These are phyloP conservation scores for Hyposoter dolosus DNA, from an alignment of 2,888 invertebrate genomes.

Conservation along the genomic window DNA sequence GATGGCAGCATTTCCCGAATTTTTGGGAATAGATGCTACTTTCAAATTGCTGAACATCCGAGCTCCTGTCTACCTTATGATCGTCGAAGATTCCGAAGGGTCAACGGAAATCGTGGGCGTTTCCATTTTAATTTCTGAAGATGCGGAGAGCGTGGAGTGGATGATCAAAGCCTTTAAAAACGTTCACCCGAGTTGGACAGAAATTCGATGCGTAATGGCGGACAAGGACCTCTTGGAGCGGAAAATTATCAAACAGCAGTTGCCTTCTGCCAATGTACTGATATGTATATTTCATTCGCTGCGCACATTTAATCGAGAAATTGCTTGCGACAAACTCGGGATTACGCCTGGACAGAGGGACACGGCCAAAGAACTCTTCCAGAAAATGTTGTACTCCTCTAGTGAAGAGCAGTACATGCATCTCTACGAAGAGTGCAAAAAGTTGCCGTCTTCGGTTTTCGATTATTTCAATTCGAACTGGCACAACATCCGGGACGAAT, in stretches of 20 bases:
- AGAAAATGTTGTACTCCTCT: constrained; percentile 52
- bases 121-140: constrained; percentile 60
- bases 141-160: constrained; percentile 59
- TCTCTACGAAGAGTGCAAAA: constrained; percentile 1
- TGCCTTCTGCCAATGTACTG: constrained; percentile 65
- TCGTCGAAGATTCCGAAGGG: constrained; percentile 66
- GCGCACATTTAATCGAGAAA: constrained; percentile 68
- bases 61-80: constrained; percentile 64
- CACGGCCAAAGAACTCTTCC: constrained; percentile 49
- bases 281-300: constrained; percentile 67
- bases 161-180: constrained; percentile 61
- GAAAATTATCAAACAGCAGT: constrained; percentile 52
- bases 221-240: constrained; percentile 70
- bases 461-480: constrained; percentile 57
- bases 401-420: constrained; percentile 18
- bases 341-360: constrained; percentile 59
- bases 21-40: constrained; percentile 30
- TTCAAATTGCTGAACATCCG: constrained; percentile 66
- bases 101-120: constrained; percentile 65
- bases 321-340: constrained; percentile 59
- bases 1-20: background rate
- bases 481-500: constrained; percentile 57
- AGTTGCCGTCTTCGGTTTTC: constrained; percentile 21
- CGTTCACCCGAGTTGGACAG: constrained; percentile 55
- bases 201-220: constrained; percentile 66